A percentile compares a stretch with the other conserved stretches of the same genome.
Conservation (phyloP, 1,140 invertebrate genomes). For the Caerostris darwini region DNA sequence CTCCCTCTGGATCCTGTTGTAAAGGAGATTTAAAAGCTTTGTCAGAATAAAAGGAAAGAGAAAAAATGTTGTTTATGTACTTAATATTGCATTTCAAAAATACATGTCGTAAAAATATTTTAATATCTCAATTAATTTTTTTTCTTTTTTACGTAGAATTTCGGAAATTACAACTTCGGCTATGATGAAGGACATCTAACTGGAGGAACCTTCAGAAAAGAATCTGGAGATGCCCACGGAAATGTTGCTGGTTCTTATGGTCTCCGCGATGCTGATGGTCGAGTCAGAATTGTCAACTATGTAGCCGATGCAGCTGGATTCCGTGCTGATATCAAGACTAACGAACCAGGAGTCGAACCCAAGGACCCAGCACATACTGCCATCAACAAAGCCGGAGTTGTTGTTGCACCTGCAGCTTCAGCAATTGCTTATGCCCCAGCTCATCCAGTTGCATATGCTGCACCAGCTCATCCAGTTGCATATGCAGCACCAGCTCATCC, state of each 20-base stretch:
- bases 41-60: no score
- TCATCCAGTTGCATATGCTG: slow-evolving; percentile 80
- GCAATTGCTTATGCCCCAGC: slow-evolving; percentile 79
- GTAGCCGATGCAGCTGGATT: slow-evolving; percentile 80
- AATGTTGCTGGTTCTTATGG: slow-evolving; percentile 79
- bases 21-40: no score
- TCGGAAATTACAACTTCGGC: slow-evolving; percentile 80
- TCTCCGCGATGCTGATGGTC: slow-evolving; percentile 79
- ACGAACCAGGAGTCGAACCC: slow-evolving; percentile 78
- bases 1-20: no score
- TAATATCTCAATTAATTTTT: not conserved
- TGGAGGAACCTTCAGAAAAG: slow-evolving; percentile 79
- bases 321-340: slow-evolving; percentile 79
- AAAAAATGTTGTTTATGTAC: no score
- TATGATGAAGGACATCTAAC: slow-evolving; percentile 80
- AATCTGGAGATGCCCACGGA: slow-evolving; percentile 78
- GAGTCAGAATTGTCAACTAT: slow-evolving; percentile 80
- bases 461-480: slow-evolving; percentile 55
- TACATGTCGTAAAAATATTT: not conserved
- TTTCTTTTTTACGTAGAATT: slow-evolving; percentile 61
- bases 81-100: no score
- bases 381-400: slow-evolving; percentile 79
- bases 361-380: slow-evolving; percentile 78
- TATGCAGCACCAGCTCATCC: slow-evolving; percentile 64
- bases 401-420: slow-evolving; percentile 74